phyloP scores from a whole-genome alignment of 2,113 vertebrate genomes.

The Halichoerus grypus region DNA sequence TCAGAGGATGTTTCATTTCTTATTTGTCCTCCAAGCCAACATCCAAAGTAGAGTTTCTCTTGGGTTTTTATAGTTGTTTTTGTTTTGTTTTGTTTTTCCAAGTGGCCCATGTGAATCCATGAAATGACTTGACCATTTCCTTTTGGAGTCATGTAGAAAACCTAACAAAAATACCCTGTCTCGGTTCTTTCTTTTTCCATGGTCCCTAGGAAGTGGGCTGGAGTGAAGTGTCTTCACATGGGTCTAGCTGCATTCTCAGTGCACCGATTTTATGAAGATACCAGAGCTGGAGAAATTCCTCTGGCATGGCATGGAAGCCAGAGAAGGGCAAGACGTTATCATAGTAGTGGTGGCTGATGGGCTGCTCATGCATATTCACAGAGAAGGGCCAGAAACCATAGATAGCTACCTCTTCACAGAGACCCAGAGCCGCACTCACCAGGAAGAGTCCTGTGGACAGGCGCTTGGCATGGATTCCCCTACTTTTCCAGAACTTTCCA shows the following conservation, averaged over 20 bases:
- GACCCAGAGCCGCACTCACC: slow-evolving; percentile 94
- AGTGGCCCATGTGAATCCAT: slow-evolving; percentile 71
- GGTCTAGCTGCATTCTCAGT: slow-evolving; percentile 92
- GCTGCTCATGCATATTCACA: slow-evolving; percentile 88
- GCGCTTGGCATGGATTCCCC: slow-evolving; percentile 93
- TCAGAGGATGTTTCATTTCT: slow-evolving; percentile 57
- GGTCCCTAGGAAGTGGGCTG: slow-evolving; percentile 77
- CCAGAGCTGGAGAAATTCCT: slow-evolving; percentile 98
- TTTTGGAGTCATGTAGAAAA: slow-evolving; percentile 72
- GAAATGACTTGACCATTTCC: slow-evolving; percentile 60
- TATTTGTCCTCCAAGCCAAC: slow-evolving; percentile 67
- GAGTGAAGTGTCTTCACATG: slow-evolving; percentile 83
- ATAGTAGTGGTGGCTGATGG: slow-evolving; percentile 98
- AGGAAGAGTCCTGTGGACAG: slow-evolving; percentile 97
- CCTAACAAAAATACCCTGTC: slow-evolving; percentile 71
- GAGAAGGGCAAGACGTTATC: slow-evolving; percentile 95
- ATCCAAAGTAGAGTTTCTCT: slow-evolving; percentile 17
- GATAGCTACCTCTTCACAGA: slow-evolving; percentile 96
- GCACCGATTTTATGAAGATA: slow-evolving; percentile 95
- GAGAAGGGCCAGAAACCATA: slow-evolving; percentile 99
- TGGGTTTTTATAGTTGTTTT: background rate
- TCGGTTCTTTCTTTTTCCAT: background rate
- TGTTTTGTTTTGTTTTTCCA: background rate
- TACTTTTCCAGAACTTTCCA: slow-evolving; percentile 96
- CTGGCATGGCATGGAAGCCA: slow-evolving; percentile 97